phyloP scores from a whole-genome alignment of 2,888 invertebrate genomes.

The Mesochorus sp. region DNA sequence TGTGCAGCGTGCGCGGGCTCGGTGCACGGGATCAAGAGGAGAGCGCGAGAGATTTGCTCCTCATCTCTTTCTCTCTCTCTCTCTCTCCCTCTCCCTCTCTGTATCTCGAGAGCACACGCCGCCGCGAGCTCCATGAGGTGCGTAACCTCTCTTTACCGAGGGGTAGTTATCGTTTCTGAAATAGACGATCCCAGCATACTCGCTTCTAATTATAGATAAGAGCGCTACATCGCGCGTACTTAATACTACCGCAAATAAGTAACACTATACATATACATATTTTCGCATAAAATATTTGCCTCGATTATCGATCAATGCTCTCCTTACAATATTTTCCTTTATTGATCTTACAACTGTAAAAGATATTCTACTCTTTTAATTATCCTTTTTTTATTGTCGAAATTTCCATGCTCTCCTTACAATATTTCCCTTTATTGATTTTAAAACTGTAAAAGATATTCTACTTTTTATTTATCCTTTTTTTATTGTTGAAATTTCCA shows the following conservation, averaged over 20 bases:
- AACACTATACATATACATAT: background rate
- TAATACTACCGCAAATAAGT: background rate
- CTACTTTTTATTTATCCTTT: no score
- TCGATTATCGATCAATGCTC: background rate
- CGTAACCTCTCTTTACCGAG: conserved; percentile 65
- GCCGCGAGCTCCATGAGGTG: conserved; percentile 45
- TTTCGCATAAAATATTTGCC: background rate
- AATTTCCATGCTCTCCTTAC: background rate
- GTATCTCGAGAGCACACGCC: conserved; percentile 7
- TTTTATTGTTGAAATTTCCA: no score
- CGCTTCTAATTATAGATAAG: conserved; percentile 75
- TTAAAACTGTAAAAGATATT: no score
- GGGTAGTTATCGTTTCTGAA: conserved; percentile 71
- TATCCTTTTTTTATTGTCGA: no score
- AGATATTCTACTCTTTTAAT: no score
- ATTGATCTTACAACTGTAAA: no score
- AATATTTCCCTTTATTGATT: no score
- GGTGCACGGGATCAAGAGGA: background rate
- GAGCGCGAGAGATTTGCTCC: conserved; percentile 23
- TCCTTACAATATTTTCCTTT: background rate
- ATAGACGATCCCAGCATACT: conserved; percentile 71
- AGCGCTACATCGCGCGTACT: conserved; percentile 51
- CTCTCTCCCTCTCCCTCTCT: background rate
- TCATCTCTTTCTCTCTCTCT: conserved; percentile 27
- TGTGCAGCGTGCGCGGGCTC: conserved; percentile 12